These are phyloP conservation scores for Phataginus tricuspis DNA, from an alignment of 2,797 vertebrate genomes.

Conservation along the genomic window DNA sequence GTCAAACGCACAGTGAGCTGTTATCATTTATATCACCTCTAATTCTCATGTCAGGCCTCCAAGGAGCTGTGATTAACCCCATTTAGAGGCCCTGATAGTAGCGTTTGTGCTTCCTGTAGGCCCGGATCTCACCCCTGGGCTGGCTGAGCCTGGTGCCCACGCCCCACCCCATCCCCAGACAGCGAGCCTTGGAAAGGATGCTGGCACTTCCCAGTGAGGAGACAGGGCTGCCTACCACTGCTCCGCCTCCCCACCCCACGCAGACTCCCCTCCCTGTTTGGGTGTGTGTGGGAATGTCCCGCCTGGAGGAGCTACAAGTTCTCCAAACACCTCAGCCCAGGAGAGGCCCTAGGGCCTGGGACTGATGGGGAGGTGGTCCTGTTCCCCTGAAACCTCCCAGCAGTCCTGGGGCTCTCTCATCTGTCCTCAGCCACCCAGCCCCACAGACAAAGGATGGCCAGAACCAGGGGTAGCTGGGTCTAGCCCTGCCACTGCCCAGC, in stretches of 20 bases:
- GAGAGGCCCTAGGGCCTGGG: neutral
- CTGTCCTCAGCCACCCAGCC: neutral
- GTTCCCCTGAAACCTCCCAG: neutral
- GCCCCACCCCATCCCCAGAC: neutral
- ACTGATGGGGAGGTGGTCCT: neutral
- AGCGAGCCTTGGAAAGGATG: neutral
- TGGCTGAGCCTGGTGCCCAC: neutral
- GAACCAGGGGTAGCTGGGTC: neutral
- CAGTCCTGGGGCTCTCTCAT: neutral
- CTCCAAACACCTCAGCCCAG: neutral
- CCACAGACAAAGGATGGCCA: neutral
- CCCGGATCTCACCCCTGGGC: neutral
- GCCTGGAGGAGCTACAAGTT: neutral
- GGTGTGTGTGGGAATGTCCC: neutral
- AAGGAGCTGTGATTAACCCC: neutral
- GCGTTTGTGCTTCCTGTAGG: neutral
- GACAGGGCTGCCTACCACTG: accelerated
- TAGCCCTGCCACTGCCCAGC: neutral
- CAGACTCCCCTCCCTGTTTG: too few species aligned
- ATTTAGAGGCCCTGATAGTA: neutral
- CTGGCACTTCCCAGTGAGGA: neutral
- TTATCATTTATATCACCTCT: neutral
- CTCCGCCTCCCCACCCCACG: neutral
- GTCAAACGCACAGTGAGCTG: neutral
- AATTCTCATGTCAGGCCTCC: neutral